phyloP scores from a whole-genome alignment of 2,797 vertebrate genomes.

The Lagodon rhomboides region DNA sequence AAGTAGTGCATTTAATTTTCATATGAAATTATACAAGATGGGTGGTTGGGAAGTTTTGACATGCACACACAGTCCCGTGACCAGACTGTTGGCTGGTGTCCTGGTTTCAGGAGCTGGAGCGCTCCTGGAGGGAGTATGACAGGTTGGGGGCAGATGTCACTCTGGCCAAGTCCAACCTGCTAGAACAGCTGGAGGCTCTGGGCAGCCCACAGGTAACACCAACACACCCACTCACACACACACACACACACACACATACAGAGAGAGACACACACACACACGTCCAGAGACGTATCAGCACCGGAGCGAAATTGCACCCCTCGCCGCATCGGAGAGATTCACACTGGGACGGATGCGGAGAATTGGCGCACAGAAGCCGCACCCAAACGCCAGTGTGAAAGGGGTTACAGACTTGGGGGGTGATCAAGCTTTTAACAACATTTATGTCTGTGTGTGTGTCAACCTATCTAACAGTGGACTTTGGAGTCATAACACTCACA shows the following conservation, averaged over 20 bases:
- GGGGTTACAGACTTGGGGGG: no score
- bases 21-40: no score
- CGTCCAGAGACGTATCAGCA: no score
- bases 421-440: conserved; percentile 3
- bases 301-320: no score
- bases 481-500: no score
- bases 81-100: not conserved
- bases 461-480: no score
- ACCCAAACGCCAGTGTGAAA: no score
- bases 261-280: not conserved
- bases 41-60: no score
- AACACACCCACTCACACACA: conserved; percentile 1
- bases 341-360: no score
- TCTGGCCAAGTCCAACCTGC: conserved; percentile 90
- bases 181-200: conserved; percentile 93
- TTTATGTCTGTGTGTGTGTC: conserved; percentile 1
- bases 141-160: conserved; percentile 92
- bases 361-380: no score
- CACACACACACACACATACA: conserved; percentile 10
- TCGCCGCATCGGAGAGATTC: no score
- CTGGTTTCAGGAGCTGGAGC: conserved; percentile 90
- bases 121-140: conserved; percentile 93
- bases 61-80: not conserved
- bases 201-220: conserved; percentile 85
- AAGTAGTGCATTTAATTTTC: no score